phyloP scores from a whole-genome alignment of 2,888 invertebrate genomes.

The Ormyrus rosae region DNA sequence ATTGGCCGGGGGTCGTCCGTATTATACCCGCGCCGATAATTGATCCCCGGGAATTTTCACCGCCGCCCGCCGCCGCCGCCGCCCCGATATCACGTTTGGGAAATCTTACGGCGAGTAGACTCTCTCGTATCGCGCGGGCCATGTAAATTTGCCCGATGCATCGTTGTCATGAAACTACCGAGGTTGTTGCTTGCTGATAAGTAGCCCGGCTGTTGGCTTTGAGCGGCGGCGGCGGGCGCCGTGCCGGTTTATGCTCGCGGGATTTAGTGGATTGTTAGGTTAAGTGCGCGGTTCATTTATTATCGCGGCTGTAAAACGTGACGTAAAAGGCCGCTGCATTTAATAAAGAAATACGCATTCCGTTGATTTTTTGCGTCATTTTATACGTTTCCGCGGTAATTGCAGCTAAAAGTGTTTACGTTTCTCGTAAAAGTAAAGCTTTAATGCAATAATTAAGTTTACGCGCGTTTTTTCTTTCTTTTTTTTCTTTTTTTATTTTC shows the following conservation, averaged over 20 bases:
- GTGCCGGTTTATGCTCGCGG: background rate
- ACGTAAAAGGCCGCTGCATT: too few relatives aligned
- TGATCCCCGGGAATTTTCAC: constrained; percentile 53
- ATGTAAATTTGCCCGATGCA: background rate
- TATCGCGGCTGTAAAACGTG: too few relatives aligned
- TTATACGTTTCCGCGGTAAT: too few relatives aligned
- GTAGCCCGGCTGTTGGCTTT: background rate
- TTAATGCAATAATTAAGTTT: constrained; percentile 9
- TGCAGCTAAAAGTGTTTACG: background rate
- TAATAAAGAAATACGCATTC: too few relatives aligned
- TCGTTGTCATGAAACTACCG: constrained; percentile 15
- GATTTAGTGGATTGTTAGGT: background rate
- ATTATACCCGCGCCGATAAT: constrained; percentile 49
- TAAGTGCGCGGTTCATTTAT: too few relatives aligned
- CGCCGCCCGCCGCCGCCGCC: constrained; percentile 1
- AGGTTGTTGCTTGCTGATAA: background rate
- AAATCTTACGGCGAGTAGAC: constrained; percentile 34
- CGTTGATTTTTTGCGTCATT: too few relatives aligned
- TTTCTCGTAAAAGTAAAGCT: constrained; percentile 13
- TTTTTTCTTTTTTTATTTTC: constrained; percentile 25
- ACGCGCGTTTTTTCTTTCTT: constrained; percentile 20
- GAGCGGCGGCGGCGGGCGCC: background rate
- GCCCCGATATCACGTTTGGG: constrained; percentile 46
- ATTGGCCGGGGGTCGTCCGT: constrained; percentile 47
- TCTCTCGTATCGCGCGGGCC: background rate